Conservation (phyloP, 1,140 invertebrate species). For the Contarinia nasturtii region DNA sequence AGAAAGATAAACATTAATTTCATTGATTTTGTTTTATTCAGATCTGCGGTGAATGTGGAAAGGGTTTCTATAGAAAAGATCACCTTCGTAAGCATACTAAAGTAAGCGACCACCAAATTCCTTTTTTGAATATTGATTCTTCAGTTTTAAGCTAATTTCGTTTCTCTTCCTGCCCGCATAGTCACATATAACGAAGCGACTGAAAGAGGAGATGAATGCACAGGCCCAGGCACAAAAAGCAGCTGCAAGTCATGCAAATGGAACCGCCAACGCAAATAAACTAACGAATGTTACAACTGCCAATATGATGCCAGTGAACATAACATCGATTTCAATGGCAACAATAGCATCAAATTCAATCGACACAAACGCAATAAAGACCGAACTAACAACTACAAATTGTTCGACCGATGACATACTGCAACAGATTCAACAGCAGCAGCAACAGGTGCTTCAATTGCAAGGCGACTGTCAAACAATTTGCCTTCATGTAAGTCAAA, state of each 20-base stretch:
- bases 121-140: too few relatives aligned
- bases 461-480: background rate
- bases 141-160: too few relatives aligned
- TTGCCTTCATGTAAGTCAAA: background rate
- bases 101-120: too few relatives aligned
- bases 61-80: constrained; percentile 69
- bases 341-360: background rate
- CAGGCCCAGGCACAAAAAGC: background rate
- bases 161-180: too few relatives aligned
- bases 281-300: background rate
- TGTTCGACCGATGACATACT: too few relatives aligned
- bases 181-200: constrained; percentile 48
- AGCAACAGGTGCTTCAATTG: too few relatives aligned
- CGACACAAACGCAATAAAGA: background rate
- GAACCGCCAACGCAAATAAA: background rate
- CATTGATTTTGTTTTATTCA: background rate
- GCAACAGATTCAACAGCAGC: background rate
- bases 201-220: constrained; percentile 36
- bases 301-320: too few relatives aligned
- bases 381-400: background rate
- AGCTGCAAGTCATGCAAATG: background rate
- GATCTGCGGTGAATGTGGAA: constrained; percentile 37
- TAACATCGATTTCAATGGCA: background rate
- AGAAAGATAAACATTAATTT: background rate
- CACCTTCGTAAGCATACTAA: constrained; percentile 58